Evolutionary conservation across 2,888 invertebrate genomes (phyloP), one percentile per base, ranked within the genome.

Genomic region (Nysson spinosus): DNA sequence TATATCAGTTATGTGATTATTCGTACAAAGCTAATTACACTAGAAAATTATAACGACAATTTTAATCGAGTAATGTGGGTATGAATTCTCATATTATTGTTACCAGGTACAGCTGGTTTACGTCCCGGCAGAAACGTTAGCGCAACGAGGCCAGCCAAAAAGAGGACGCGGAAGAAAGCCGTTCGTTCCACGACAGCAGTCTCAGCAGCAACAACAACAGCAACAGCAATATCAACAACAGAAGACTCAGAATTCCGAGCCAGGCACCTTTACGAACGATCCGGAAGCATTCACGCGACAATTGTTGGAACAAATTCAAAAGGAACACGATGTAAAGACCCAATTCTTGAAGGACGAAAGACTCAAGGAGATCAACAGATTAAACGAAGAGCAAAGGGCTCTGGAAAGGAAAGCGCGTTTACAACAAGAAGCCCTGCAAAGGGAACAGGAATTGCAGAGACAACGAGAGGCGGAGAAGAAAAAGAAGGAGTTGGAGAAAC

Each of bases 71-170:
- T n/a, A n/a, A n/a, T n/a, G n/a, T n/a, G n/a, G n/a, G 5, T 12
- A n/a, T 9, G 11, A 14, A 12, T 6, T 12, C 6, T 24, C 9
- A 24, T 43, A 22, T 39, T 16, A 11, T 12, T 11, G 2, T 9
- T 58, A 55, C 7, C 56, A 93, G 86, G 92, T 95, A 0, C 95
- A 95, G 81, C 85, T 95, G 28, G 88, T 96, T 0, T 96, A 95
- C 80, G 95, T 96, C 0, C 95, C 95, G 3, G 89, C 95, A 17
- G 95, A 96, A 79, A 91, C 93, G 0, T 85, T 95, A 16, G 91
- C 91, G 72, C 88, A 90, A 80, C 81, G 87, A 16, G 86, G 84
- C 22, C 88, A 88, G 55, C 56, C 75, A n/a, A 85, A 85, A 28
- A 77, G 75, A 40, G 69, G 52, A 7, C 81, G 81, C 30, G 69